A percentile compares a stretch with the other conserved stretches of the same genome.
phyloP scores from a whole-genome alignment of 2,113 vertebrate species.

The Stegostoma tigrinum region DNA sequence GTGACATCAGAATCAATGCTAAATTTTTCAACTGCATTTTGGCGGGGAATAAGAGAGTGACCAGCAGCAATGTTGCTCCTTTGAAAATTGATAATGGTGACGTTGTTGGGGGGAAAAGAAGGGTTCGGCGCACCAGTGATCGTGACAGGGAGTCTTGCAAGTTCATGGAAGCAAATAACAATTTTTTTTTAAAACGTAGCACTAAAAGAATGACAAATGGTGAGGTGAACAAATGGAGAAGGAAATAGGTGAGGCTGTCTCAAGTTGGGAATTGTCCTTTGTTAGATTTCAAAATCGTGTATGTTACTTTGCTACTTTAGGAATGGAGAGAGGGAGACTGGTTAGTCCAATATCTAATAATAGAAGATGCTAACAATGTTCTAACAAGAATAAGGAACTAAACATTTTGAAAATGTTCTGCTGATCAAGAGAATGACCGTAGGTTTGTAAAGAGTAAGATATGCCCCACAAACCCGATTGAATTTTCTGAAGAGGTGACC shows the following conservation, averaged over 20 bases:
- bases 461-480: neutral
- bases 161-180: neutral
- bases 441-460: neutral
- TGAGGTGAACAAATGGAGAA: neutral
- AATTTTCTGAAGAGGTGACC: neutral
- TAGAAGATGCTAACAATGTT: neutral
- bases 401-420: neutral
- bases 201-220: neutral
- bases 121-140: neutral
- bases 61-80: neutral
- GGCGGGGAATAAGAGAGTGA: neutral
- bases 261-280: neutral
- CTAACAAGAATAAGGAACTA: neutral
- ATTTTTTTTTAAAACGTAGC: neutral
- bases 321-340: neutral
- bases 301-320: neutral
- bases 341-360: neutral
- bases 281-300: neutral
- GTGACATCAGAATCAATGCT: neutral
- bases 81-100: too few relatives aligned
- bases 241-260: neutral
- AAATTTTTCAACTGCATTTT: neutral
- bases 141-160: neutral
- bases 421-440: neutral
- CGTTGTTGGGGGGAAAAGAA: neutral